These are phyloP conservation scores for human DNA, from an alignment of 2,113 vertebrate species.

Conservation along the genomic window DNA sequence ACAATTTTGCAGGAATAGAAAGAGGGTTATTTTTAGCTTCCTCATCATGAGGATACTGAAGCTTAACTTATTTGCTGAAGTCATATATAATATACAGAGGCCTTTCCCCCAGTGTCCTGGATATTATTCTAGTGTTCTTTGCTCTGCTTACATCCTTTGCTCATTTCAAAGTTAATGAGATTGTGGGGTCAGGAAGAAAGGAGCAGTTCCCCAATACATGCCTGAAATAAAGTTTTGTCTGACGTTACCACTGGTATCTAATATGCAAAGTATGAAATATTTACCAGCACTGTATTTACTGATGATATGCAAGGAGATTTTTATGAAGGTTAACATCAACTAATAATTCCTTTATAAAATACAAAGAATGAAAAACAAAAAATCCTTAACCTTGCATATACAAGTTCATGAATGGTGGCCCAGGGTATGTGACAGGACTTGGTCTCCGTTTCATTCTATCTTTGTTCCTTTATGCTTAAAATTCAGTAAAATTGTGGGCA, in stretches of 20 bases:
- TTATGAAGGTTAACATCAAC: neutral
- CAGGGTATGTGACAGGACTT: no score
- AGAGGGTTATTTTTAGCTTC: neutral
- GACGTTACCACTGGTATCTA: neutral
- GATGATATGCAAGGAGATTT: neutral
- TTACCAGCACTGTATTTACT: neutral
- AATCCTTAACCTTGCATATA: neutral
- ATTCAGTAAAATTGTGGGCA: neutral
- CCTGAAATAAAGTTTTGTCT: neutral
- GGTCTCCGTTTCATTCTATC: neutral
- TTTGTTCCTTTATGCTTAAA: neutral
- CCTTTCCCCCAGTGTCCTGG: neutral
- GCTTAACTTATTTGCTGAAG: neutral
- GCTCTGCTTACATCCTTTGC: neutral
- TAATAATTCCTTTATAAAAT: neutral
- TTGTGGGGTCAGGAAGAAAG: neutral
- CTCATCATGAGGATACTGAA: neutral
- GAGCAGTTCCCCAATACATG: neutral
- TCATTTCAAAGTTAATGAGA: neutral
- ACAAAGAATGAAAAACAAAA: neutral
- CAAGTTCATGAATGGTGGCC: no score
- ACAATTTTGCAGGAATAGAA: neutral
- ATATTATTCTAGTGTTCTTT: neutral
- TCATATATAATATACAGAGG: neutral
- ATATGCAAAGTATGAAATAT: neutral